Percentiles rank a stretch among this genome's conserved stretches.
Evolutionary conservation across 2,797 vertebrate species (phyloP).

Genomic region (Lagocephalus sceleratus): DNA sequence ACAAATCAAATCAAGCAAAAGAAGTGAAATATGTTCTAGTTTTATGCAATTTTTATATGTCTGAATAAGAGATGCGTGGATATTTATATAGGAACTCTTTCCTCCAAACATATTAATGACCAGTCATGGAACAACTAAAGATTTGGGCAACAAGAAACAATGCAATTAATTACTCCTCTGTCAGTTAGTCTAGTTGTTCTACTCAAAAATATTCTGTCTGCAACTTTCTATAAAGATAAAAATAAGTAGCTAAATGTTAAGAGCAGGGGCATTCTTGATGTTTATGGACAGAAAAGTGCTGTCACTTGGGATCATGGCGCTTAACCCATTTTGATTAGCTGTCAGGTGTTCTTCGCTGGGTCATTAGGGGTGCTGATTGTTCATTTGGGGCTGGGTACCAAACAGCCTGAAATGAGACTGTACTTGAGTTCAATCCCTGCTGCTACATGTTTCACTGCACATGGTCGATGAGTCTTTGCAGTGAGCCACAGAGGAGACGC

Average conservation of each 20-base stretch:
- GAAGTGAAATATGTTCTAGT: too few species aligned
- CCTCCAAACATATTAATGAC: neutral
- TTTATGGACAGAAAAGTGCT: slow-evolving; percentile 21
- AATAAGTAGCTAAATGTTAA: slow-evolving; percentile 7
- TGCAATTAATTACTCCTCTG: slow-evolving; percentile 22
- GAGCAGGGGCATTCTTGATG: slow-evolving; percentile 12
- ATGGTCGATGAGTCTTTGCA: slow-evolving; percentile 17
- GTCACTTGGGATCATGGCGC: slow-evolving; percentile 20
- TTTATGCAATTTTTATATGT: too few species aligned
- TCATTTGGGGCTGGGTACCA: slow-evolving; percentile 46
- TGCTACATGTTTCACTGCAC: slow-evolving; percentile 29
- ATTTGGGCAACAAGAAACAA: slow-evolving; percentile 7
- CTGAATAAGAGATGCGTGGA: too few species aligned
- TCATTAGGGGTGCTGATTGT: slow-evolving; percentile 53
- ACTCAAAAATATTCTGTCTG: neutral
- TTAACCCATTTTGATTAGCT: slow-evolving; percentile 39
- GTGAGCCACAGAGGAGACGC: slow-evolving; percentile 4
- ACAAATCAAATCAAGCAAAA: too few species aligned
- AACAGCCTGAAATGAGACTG: slow-evolving; percentile 30
- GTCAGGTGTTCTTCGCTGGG: slow-evolving; percentile 35
- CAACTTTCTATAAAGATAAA: slow-evolving; percentile 25
- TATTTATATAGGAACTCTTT: too few species aligned
- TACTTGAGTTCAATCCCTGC: slow-evolving; percentile 21
- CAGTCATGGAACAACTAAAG: slow-evolving; percentile 11
- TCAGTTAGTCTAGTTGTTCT: too few species aligned